Base-by-base conservation (phyloP, 2,888 invertebrate genomes). In the Hartigia nigra region DNA sequence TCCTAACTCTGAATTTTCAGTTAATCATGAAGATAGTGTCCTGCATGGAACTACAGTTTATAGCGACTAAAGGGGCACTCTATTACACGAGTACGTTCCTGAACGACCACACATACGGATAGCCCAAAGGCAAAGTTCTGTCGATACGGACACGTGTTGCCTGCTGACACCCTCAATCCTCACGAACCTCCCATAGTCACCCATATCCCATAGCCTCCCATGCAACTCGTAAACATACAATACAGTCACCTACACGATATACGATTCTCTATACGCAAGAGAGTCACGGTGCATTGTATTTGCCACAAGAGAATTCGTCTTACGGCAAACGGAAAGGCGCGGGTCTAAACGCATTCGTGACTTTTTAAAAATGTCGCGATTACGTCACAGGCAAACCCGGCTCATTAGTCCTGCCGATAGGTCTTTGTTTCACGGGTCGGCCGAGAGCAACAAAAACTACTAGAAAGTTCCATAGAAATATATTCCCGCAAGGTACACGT, bases 311-410 rank as follows among this genome's bases (percentile, higher is more conserved):
- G 85, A 84, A 85, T 87, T 86, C 86, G 82, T 79, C 74, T 69
- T 80, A 81, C 80, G 79, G 81, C 85, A 81, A 82, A 82, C 81
- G 76, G 79, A 55, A 55, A 75, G 80, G 76, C 80, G 81, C 80
- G 82, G 75, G 80, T 81, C 81, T 82, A 85, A 86, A 87, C 84
- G 88, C 83, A 87, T 89, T 90, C 90, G 91, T 90, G 89, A 91
- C 90, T 90, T 90, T 90, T 89, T 87, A 81, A 86, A 90, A 88
- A 88, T 87, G 83, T 85, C 85, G 87, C 89, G 86, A 91, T 90
- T 91, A 90, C 89, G 89, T 90, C 89, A 88, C 89, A 88, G 82
- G 76, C 83, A 82, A 83, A 82, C 74, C 74, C 76, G 81, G 83
- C 84, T 87, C 85, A 87, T 88, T 87, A 88, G 86, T 81, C 77